Conservation (phyloP, 2,797 vertebrate genomes). For the Sebastes flavidus region DNA sequence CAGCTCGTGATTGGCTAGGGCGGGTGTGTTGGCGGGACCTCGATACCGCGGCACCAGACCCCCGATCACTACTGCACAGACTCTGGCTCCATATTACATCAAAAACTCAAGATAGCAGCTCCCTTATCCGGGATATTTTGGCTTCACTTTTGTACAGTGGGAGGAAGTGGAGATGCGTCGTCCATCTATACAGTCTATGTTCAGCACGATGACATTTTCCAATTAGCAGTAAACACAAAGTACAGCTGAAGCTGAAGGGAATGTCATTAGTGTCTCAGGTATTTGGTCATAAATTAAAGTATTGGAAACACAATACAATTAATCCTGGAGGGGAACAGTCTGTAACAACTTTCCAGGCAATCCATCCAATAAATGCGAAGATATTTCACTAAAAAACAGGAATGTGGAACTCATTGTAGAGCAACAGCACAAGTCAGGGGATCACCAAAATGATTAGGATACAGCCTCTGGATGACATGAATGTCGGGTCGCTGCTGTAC, state of each 20-base stretch:
- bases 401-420: not conserved
- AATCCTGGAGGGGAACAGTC: not conserved
- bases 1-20: too few relatives aligned
- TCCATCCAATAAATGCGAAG: not conserved
- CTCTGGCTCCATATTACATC: too few relatives aligned
- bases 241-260: not conserved
- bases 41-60: too few relatives aligned
- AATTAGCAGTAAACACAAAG: not conserved
- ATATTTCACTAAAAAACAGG: not conserved
- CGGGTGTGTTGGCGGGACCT: fast-evolving
- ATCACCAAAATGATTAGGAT: not conserved
- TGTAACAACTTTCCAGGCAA: too few relatives aligned
- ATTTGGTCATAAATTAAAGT: not conserved
- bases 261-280: not conserved
- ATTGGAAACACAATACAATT: not conserved
- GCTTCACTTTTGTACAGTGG: too few relatives aligned
- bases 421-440: not conserved
- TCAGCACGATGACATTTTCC: not conserved
- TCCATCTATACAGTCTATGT: too few relatives aligned
- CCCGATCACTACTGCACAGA: too few relatives aligned
- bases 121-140: too few relatives aligned
- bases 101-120: too few relatives aligned
- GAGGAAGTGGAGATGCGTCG: too few relatives aligned
- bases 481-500: not conserved
- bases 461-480: not conserved